Base-by-base conservation (phyloP, 2,797 vertebrate genomes). In the Coregonus ussuriensis region DNA sequence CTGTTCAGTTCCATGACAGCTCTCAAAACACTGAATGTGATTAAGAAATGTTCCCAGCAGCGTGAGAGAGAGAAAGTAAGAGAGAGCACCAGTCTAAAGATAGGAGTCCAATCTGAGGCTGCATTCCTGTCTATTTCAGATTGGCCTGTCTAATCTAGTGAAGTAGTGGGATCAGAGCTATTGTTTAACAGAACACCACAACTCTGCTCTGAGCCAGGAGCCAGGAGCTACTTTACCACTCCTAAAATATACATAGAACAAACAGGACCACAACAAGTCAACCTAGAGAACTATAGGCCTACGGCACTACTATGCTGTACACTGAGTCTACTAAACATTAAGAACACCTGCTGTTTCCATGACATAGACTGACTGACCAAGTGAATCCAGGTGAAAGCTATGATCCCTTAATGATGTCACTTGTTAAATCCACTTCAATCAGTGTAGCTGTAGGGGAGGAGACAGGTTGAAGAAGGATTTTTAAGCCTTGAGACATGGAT, bases 21-120 rank as follows among this genome's bases (percentile, higher is more conserved):
- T 87, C 82, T 82, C 71, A 81, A 89, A 89, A 89, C 84, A 82
- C 77, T 52, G 54, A 88, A 84, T 86, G 83, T 82, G 84, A 90
- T 89, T 86, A 89, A 85, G 79, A 80, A 79, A 79, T 79, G 82
- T 87, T 83, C 85, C 82, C 76, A 81, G 79, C 78, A 82, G 83
- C 65, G 53, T 82, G 82, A 87, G 79, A 79, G 83, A 84, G 77
- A 86, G 41, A 47, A 47, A 13, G 41, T 47, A 33, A 53, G 51
- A 7, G 15, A 67, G 31, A 78, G 72, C 79, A 65, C 16, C 53
- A n/a, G 79, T 73, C 76, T 80, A 82, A 85, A 86, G 74, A 83
- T 82, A 85, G 88, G 73, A 67, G 41, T 82, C 9, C 41, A 47
- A 47, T 13, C 41, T 47, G 41, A 47, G 41, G 41, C 69, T 0